phyloP scores from a whole-genome alignment of 2,797 vertebrate species.

The Pseudomugil tenellus region DNA sequence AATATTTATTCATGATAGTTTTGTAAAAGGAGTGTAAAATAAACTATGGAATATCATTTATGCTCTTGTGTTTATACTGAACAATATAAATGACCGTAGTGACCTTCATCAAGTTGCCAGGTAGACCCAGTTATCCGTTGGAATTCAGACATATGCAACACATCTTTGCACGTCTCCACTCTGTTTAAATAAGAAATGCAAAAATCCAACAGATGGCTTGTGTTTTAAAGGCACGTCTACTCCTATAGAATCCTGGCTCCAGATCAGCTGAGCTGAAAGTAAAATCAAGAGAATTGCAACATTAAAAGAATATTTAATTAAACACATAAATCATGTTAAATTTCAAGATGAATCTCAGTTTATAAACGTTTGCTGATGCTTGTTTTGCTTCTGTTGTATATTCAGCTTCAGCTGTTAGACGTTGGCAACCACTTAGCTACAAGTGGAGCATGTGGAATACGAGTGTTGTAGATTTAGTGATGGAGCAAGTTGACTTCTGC shows the following conservation, averaged over 20 bases:
- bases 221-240: constrained; percentile 36
- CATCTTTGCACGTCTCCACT: constrained; percentile 31
- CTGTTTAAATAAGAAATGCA: constrained; percentile 36
- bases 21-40: neutral
- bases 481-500: too few relatives aligned
- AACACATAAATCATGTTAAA: neutral
- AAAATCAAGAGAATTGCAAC: neutral
- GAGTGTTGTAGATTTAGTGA: neutral
- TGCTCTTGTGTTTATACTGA: constrained; percentile 27
- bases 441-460: neutral
- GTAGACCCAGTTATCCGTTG: neutral
- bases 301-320: neutral
- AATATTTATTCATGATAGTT: constrained; percentile 6
- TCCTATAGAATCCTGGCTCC: constrained; percentile 8
- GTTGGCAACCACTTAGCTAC: neutral
- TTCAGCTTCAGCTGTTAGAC: neutral
- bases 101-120: constrained; percentile 5
- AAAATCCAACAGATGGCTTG: constrained; percentile 41
- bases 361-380: neutral
- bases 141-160: constrained; percentile 43
- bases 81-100: constrained; percentile 15
- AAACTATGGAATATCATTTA: neutral
- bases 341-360: neutral
- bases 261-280: constrained; percentile 4
- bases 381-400: neutral